Percentiles rank a stretch among this genome's conserved stretches.
phyloP scores from a whole-genome alignment of 2,888 invertebrate genomes.

The Leuctra nigra region DNA sequence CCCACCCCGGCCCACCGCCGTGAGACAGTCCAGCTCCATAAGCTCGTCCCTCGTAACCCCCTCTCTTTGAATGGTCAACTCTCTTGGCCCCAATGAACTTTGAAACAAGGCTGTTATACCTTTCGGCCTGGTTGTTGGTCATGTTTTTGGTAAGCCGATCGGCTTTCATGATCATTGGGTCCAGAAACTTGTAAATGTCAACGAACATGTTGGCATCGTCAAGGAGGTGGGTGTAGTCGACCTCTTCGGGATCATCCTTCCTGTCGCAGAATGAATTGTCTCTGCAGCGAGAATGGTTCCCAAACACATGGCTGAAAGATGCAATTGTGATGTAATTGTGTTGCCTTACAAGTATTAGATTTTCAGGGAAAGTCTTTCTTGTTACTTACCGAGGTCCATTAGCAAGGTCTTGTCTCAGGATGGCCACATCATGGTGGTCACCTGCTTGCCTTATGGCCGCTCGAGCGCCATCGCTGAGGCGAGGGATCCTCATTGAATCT shows the following conservation, averaged over 20 bases:
- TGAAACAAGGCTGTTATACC: background rate
- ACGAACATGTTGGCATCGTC: background rate
- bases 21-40: too few relatives aligned
- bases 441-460: conserved; percentile 3
- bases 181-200: background rate
- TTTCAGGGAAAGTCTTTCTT: background rate
- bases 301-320: conserved; percentile 1
- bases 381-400: conserved; percentile 1
- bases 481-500: background rate
- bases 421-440: background rate
- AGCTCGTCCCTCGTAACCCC: too few relatives aligned
- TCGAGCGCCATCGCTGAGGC: background rate
- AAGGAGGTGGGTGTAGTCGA: background rate
- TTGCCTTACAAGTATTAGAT: background rate
- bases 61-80: background rate
- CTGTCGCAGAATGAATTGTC: background rate
- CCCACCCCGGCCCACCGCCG: too few relatives aligned
- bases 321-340: too few relatives aligned
- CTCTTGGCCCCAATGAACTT: background rate
- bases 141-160: background rate
- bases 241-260: background rate
- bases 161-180: background rate
- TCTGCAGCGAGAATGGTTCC: conserved; percentile 4
- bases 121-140: background rate
- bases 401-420: background rate